Conservation (phyloP, 64 coral and sea anemone species). For the Montipora sp. region DNA sequence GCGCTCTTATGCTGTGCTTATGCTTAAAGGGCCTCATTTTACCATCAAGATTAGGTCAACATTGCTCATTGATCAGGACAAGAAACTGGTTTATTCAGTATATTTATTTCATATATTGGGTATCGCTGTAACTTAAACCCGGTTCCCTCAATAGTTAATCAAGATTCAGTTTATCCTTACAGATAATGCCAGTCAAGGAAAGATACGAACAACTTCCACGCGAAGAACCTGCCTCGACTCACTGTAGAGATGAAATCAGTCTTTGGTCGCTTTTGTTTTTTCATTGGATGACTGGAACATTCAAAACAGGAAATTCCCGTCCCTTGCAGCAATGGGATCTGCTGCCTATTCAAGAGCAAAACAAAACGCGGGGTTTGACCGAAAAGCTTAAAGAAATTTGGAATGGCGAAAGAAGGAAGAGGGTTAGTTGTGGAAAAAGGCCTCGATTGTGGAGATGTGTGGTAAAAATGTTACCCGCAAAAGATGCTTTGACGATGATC, state of each 20-base stretch:
- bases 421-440: neutral
- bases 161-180: no score
- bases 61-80: no score
- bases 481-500: neutral
- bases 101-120: no score
- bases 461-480: neutral
- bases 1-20: no score
- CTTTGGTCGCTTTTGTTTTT: conserved; percentile 49
- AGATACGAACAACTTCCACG: neutral
- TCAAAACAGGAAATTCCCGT: conserved; percentile 64
- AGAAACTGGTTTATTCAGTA: no score
- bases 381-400: conserved; percentile 21
- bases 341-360: conserved; percentile 1
- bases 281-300: conserved; percentile 68
- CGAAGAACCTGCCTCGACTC: neutral
- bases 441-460: conserved; percentile 1
- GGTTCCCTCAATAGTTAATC: no score
- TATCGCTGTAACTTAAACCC: no score
- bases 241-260: neutral
- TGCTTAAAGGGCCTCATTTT: no score
- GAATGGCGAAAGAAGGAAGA: neutral
- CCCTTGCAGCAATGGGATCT: conserved; percentile 65
- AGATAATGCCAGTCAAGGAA: neutral
- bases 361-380: conserved; percentile 9
- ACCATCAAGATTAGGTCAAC: no score